phyloP scores from a whole-genome alignment of 2,113 vertebrate species.

The Sula dactylatra region DNA sequence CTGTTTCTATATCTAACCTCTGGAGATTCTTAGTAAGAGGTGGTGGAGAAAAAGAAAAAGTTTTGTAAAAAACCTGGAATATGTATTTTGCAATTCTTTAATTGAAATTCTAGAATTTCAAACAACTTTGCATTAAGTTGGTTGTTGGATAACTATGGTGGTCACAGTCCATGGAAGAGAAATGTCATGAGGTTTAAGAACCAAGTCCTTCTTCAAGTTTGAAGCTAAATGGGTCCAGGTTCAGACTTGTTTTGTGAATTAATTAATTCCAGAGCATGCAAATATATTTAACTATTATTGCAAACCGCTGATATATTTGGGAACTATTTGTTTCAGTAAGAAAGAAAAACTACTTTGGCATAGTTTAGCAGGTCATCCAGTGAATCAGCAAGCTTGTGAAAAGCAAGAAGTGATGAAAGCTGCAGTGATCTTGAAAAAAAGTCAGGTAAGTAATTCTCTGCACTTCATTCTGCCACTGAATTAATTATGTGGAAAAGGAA shows the following conservation, averaged over 20 bases:
- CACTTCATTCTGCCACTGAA: not conserved
- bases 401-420: not conserved
- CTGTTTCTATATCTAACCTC: not conserved
- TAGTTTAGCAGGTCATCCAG: not conserved
- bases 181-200: not conserved
- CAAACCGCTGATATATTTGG: not conserved
- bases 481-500: not conserved
- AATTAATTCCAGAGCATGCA: not conserved
- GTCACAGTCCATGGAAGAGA: not conserved
- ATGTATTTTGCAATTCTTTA: not conserved
- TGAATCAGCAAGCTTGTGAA: not conserved
- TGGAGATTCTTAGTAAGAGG: not conserved
- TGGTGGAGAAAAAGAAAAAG: not conserved
- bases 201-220: not conserved
- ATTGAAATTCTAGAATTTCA: not conserved
- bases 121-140: not conserved
- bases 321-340: not conserved
- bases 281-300: not conserved
- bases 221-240: not conserved
- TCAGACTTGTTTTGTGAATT: not conserved
- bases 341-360: not conserved
- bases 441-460: not conserved
- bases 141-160: not conserved
- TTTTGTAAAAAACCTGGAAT: not conserved
- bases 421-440: not conserved